Evolutionary conservation across 2,888 invertebrate genomes (phyloP).

Genomic region (Linnaemya tessellans): DNA sequence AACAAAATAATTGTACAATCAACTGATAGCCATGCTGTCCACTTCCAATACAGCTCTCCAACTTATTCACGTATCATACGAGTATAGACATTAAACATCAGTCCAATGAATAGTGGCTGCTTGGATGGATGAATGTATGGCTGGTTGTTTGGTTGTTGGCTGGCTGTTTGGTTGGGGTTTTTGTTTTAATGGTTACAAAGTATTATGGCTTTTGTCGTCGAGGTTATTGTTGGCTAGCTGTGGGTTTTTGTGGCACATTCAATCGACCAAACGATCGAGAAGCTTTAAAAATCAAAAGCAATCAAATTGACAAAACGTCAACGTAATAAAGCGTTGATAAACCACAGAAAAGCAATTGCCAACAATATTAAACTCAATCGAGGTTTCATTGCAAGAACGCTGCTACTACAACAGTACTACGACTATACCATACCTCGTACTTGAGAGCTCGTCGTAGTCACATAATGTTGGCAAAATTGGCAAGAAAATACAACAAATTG

Average conservation of each 20-base stretch:
- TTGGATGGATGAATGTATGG: conserved; percentile 8
- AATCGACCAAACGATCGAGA: conserved; percentile 71
- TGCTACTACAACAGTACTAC: conserved; percentile 2
- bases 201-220: conserved; percentile 64
- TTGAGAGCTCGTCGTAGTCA: conserved; percentile 20
- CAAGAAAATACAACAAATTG: conserved; percentile 68
- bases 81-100: conserved; percentile 62
- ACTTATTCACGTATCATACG: conserved; percentile 43
- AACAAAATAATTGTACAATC: conserved; percentile 36
- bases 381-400: conserved; percentile 22
- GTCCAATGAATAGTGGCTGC: conserved; percentile 44
- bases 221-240: conserved; percentile 42
- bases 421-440: conserved; percentile 1
- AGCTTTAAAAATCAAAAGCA: conserved; percentile 78
- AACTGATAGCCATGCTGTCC: conserved; percentile 55
- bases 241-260: conserved; percentile 65
- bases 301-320: conserved; percentile 82
- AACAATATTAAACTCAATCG: conserved; percentile 64
- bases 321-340: conserved; percentile 81
- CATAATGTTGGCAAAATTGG: conserved; percentile 46
- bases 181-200: conserved; percentile 66
- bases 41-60: conserved; percentile 45
- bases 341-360: conserved; percentile 75
- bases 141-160: not conserved
- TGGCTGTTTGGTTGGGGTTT: conserved; percentile 24